Conservation (phyloP, 2,113 vertebrate species). For the Elephantulus edwardii region DNA sequence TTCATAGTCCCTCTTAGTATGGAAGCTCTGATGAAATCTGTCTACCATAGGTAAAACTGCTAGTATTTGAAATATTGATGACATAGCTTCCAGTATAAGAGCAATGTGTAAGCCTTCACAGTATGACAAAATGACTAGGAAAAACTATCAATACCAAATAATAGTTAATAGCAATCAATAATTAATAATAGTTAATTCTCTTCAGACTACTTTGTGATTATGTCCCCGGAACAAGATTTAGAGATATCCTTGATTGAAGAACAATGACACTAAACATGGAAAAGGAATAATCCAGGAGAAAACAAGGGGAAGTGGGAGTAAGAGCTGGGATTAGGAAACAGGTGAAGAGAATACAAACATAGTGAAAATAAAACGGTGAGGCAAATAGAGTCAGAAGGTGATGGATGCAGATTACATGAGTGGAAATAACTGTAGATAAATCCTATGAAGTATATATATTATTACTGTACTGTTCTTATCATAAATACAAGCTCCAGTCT, state of each 20-base stretch:
- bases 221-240: neutral
- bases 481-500: no score
- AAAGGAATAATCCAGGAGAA: neutral
- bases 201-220: neutral
- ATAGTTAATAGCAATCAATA: no score
- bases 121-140: neutral
- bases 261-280: no score
- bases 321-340: no score
- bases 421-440: neutral
- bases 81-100: neutral
- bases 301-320: fast-evolving
- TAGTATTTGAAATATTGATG: neutral
- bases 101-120: neutral
- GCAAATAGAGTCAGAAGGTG: neutral
- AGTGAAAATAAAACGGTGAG: neutral
- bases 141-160: neutral
- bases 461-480: no score
- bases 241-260: neutral
- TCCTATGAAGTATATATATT: neutral
- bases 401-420: no score
- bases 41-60: neutral
- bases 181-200: neutral
- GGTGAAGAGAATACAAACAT: neutral
- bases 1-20: neutral
- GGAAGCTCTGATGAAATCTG: neutral